Percentiles rank a stretch among this genome's conserved stretches.
Evolutionary conservation across 2,888 invertebrate genomes (phyloP).

Genomic region (Cepaea hortensis): DNA sequence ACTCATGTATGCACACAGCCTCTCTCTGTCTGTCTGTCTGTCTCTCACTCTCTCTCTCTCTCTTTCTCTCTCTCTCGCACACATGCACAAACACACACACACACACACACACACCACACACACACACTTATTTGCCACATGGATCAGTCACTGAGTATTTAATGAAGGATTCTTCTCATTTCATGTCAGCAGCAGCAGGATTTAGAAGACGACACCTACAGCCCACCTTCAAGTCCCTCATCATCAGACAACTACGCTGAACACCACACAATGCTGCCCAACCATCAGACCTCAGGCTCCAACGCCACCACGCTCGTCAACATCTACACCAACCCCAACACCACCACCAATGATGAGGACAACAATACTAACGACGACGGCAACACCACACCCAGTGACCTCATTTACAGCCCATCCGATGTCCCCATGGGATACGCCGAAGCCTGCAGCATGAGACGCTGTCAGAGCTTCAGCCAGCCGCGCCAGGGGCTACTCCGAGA

Average conservation of each 20-base stretch:
- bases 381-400: slow-evolving; percentile 41
- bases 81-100: background rate
- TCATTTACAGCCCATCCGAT: slow-evolving; percentile 50
- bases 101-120: too few species aligned
- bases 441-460: slow-evolving; percentile 52
- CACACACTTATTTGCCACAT: too few species aligned
- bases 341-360: slow-evolving; percentile 42
- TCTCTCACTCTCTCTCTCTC: slow-evolving; percentile 18
- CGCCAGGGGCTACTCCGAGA: slow-evolving; percentile 23
- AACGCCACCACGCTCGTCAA: slow-evolving; percentile 29
- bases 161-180: too few species aligned
- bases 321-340: slow-evolving; percentile 47
- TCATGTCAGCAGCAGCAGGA: background rate
- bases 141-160: too few species aligned
- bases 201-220: slow-evolving; percentile 31
- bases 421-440: slow-evolving; percentile 51
- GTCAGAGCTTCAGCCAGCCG: slow-evolving; percentile 55
- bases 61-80: background rate
- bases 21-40: background rate
- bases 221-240: slow-evolving; percentile 36
- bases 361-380: slow-evolving; percentile 42
- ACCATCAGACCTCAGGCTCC: slow-evolving; percentile 14
- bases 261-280: slow-evolving; percentile 45
- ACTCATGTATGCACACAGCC: background rate
- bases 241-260: slow-evolving; percentile 39